These are phyloP conservation scores for Streptopelia turtur DNA, from an alignment of 2,797 vertebrate genomes.

Conservation along the genomic window DNA sequence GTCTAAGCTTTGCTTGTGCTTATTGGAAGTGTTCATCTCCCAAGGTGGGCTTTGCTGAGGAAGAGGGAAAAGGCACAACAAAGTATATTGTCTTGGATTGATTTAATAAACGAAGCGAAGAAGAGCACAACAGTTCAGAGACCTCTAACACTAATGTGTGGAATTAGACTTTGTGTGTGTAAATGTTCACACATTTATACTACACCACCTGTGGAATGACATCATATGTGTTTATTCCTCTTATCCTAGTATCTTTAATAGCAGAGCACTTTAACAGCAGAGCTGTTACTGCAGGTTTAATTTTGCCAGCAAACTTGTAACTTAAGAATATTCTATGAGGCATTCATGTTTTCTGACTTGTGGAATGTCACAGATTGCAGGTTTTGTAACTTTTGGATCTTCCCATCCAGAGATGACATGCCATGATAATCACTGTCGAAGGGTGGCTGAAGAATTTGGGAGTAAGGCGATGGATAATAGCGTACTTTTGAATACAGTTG, in stretches of 20 bases:
- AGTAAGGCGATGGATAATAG: not conserved
- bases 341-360: not conserved
- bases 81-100: not conserved
- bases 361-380: not conserved
- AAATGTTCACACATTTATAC: not conserved
- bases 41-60: fast-evolving
- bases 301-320: not conserved
- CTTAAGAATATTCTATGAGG: not conserved
- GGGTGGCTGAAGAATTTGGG: not conserved
- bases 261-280: not conserved
- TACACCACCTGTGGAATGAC: not conserved
- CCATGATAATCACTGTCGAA: not conserved
- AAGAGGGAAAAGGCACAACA: not conserved
- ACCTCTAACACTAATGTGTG: not conserved
- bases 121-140: not conserved
- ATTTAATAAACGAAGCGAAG: not conserved
- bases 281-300: not conserved
- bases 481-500: not conserved
- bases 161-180: not conserved
- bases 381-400: not conserved
- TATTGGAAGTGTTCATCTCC: not conserved
- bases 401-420: not conserved
- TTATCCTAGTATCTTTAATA: not conserved
- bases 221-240: not conserved
- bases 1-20: fast-evolving